Conservation (phyloP, 2,888 invertebrate species). For the Anorthoa munda region DNA sequence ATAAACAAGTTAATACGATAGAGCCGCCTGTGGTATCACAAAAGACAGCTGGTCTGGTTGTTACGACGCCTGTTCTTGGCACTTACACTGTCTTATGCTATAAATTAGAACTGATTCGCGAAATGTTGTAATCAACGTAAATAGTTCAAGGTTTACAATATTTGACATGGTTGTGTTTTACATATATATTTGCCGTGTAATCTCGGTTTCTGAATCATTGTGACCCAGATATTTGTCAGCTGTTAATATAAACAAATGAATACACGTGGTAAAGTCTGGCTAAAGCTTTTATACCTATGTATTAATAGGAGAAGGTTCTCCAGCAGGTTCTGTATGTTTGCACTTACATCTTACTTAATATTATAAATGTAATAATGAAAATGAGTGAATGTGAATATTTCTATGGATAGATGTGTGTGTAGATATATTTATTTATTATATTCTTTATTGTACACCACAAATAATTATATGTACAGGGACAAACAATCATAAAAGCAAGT, state of each 20-base stretch:
- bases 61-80: conserved; percentile 63
- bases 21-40: conserved; percentile 44
- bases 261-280: conserved; percentile 14
- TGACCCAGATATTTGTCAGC: conserved; percentile 52
- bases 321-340: not conserved
- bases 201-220: conserved; percentile 39
- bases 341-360: too few relatives aligned
- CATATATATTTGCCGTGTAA: conserved; percentile 47
- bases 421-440: too few relatives aligned
- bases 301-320: not conserved
- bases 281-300: not conserved
- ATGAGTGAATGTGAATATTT: too few relatives aligned
- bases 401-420: too few relatives aligned
- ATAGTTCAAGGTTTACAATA: conserved; percentile 67
- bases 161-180: conserved; percentile 48
- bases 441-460: too few relatives aligned
- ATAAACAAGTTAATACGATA: conserved; percentile 46
- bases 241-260: conserved; percentile 42
- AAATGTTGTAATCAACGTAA: conserved; percentile 67
- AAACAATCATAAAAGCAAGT: too few relatives aligned
- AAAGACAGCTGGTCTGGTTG: conserved; percentile 54
- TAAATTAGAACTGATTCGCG: conserved; percentile 68
- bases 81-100: conserved; percentile 55
- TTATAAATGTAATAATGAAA: too few relatives aligned
- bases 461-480: too few relatives aligned